phyloP scores from a whole-genome alignment of 2,797 vertebrate genomes.

The Siniperca undulata region DNA sequence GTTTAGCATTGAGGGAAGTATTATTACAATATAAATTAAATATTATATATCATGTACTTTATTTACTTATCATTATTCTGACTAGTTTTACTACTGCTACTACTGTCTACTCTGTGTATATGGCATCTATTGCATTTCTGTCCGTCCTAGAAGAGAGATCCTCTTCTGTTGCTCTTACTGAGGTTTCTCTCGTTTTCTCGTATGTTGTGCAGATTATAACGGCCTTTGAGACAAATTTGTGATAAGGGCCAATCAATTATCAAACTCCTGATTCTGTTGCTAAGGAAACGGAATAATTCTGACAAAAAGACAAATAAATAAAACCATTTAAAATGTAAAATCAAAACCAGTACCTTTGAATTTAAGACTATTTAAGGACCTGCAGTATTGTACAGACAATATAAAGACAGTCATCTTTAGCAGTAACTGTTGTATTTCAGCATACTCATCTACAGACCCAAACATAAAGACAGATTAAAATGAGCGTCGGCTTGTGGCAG shows the following conservation, averaged over 20 bases:
- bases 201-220: not conserved
- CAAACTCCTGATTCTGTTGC: not conserved
- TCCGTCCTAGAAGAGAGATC: not conserved
- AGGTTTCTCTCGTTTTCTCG: not conserved
- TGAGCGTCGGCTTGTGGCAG: constrained; percentile 2
- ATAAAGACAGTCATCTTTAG: not conserved
- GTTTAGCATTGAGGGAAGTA: not conserved
- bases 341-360: not conserved
- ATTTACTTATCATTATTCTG: not conserved
- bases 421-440: not conserved
- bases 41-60: not conserved
- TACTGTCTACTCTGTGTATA: not conserved
- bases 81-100: too few species aligned
- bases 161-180: too few species aligned
- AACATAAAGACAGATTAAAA: not conserved
- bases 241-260: not conserved
- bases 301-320: not conserved
- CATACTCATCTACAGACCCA: not conserved
- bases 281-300: not conserved
- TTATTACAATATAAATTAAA: not conserved
- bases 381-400: not conserved
- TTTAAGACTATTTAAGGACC: not conserved
- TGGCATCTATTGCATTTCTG: not conserved
- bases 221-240: not conserved
- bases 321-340: not conserved